Evolutionary conservation across 2,888 invertebrate genomes (phyloP).

Genomic region (Deroplatys truncata): DNA sequence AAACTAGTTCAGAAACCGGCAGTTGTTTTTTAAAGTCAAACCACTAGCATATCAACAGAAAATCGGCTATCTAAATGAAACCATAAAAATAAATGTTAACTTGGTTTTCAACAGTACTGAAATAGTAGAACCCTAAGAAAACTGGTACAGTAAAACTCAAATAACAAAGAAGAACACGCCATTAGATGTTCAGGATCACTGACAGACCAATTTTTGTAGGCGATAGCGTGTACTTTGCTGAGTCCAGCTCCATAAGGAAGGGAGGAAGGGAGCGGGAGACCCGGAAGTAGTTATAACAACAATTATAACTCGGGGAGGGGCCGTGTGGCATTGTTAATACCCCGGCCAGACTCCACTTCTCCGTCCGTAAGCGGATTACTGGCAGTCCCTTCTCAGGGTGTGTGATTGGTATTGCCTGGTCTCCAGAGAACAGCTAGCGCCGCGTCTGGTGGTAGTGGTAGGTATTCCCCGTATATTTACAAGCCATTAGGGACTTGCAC

Average conservation of each 20-base stretch:
- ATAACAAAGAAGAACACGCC: too few relatives aligned
- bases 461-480: not conserved
- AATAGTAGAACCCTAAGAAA: too few relatives aligned
- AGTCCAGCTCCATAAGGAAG: not conserved
- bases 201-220: not conserved
- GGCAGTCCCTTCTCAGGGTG: not conserved
- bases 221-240: not conserved
- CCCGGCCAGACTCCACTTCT: not conserved
- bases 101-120: too few relatives aligned
- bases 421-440: not conserved
- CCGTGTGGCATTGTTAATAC: not conserved
- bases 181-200: not conserved
- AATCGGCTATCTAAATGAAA: too few relatives aligned
- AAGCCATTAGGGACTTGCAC: not conserved
- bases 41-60: too few relatives aligned
- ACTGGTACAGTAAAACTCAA: too few relatives aligned
- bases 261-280: not conserved
- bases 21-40: too few relatives aligned
- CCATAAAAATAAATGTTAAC: too few relatives aligned
- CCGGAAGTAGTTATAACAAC: not conserved
- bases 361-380: not conserved
- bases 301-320: not conserved
- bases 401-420: not conserved
- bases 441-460: not conserved
- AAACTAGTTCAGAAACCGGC: too few relatives aligned